Base-by-base conservation (phyloP, 2,888 invertebrate genomes). In the Brenthis daphne region DNA sequence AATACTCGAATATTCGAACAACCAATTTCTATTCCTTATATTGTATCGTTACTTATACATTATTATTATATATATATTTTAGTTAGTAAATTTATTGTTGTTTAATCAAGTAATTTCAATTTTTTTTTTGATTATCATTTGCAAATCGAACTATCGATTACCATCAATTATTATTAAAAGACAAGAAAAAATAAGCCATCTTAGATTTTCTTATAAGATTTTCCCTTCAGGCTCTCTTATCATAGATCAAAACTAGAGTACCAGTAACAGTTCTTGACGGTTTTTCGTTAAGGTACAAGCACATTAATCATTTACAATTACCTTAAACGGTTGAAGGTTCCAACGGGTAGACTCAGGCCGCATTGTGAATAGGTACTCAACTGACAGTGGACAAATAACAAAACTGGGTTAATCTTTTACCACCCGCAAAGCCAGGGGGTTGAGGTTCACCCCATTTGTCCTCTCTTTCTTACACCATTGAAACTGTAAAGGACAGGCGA, bases 371-470 rank as follows among this genome's bases (percentile, higher is more conserved):
- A 89, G 88, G 89, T 89, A 92, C 92, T 91, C 90, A 84, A 90
- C 91, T 92, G 92, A 90, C 92, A 92, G 90, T 92, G 92, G 92
- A 92, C 92, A 92, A 92, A 92, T 92, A 92, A 92, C 92, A 90
- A 91, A 92, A 92, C 92, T 92, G 89, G 92, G 92, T 92, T 92
- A 92, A 92, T 92, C 92, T 92, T 91, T 91, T 87, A 87, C 92
- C 92, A 86, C 92, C 92, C 90, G 87, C 83, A 73, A 83, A 76
- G 81, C 74, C 76, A 72, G 83, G 89, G 87, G 89, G 85, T 85
- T 82, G 89, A 86, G 88, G 83, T 78, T 84, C 89, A 87, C 90
- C 91, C 90, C 79, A 76, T 72, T 57, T 69, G 73, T 73, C 82
- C 77, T 89, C 90, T 84, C 89, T 82, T 80, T 90, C 85, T 74